These are phyloP conservation scores for Drosophila cardini DNA, from an alignment of 1,140 invertebrate species.

Conservation along the genomic window DNA sequence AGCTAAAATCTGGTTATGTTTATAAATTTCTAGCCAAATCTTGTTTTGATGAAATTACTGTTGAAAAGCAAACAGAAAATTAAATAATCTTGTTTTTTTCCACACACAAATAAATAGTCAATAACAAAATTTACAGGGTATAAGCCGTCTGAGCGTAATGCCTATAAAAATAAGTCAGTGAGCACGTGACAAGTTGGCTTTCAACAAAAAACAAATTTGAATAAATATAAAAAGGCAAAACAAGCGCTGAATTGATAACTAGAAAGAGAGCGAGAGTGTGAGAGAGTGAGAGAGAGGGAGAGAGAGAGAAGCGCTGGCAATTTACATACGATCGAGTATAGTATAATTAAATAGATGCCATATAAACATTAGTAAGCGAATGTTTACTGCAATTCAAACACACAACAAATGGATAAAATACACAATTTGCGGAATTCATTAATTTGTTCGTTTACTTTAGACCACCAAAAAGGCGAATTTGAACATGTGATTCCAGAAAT, in stretches of 20 bases:
- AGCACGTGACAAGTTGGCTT: conserved; percentile 54
- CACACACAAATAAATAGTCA: too few relatives aligned
- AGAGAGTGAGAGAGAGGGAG: background rate
- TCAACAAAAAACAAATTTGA: conserved; percentile 29
- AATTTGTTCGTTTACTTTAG: conserved; percentile 66
- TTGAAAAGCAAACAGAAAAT: background rate
- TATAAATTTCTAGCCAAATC: too few relatives aligned
- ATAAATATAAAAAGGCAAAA: conserved; percentile 35
- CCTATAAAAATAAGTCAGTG: conserved; percentile 17
- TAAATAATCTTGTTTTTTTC: too few relatives aligned
- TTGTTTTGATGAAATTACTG: too few relatives aligned
- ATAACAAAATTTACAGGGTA: background rate
- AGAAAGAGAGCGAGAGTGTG: background rate
- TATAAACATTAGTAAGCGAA: conserved; percentile 28
- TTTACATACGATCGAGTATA: conserved; percentile 16
- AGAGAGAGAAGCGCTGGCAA: conserved; percentile 7
- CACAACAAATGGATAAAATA: conserved; percentile 50
- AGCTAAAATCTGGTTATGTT: too few relatives aligned
- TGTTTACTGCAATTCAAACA: conserved; percentile 51
- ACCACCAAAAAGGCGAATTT: conserved; percentile 15
- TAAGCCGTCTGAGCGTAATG: conserved; percentile 35
- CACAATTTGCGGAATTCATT: conserved; percentile 58
- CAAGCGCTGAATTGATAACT: conserved; percentile 18
- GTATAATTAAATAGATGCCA: background rate
- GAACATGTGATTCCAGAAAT: conserved; percentile 22